phyloP scores from a whole-genome alignment of 2,888 invertebrate genomes.

The Drosophila diplacantha region DNA sequence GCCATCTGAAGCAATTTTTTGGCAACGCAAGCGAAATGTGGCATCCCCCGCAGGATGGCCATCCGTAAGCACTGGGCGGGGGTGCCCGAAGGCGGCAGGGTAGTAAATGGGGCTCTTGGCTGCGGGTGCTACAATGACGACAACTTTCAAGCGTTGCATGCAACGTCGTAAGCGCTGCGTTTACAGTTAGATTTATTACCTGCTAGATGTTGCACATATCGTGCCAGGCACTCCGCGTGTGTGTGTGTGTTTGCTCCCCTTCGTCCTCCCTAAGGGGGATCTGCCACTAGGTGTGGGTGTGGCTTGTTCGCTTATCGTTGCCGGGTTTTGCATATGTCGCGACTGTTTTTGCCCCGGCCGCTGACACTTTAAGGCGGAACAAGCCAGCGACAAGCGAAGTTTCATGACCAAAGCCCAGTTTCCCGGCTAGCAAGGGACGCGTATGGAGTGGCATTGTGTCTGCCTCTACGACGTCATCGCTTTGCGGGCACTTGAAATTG shows the following conservation, averaged over 20 bases:
- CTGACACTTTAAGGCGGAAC: conserved; percentile 45
- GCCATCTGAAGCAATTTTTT: conserved; percentile 53
- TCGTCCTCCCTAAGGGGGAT: neutral
- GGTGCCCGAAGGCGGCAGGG: neutral
- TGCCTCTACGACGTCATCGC: conserved; percentile 11
- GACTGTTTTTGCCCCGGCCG: conserved; percentile 49
- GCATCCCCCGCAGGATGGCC: conserved; percentile 39
- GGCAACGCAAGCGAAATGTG: conserved; percentile 69
- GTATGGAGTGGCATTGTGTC: neutral
- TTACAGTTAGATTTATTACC: conserved; percentile 71
- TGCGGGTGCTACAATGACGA: conserved; percentile 58
- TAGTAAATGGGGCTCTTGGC: conserved; percentile 25
- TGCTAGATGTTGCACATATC: conserved; percentile 71
- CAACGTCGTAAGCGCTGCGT: conserved; percentile 68
- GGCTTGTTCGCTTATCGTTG: conserved; percentile 52
- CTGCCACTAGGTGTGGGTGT: conserved; percentile 14
- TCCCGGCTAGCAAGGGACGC: neutral
- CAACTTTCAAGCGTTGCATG: conserved; percentile 66
- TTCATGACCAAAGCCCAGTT: conserved; percentile 32
- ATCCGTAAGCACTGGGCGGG: neutral
- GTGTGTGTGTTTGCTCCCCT: neutral
- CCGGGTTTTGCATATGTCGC: conserved; percentile 66
- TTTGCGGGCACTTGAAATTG: conserved; percentile 10
- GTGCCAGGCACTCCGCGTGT: conserved; percentile 22
- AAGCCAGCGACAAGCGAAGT: conserved; percentile 31